Evolutionary conservation across 2,113 vertebrate species (phyloP), one percentile per base, ranked within the genome.

Genomic region (Prionailurus bengalensis): DNA sequence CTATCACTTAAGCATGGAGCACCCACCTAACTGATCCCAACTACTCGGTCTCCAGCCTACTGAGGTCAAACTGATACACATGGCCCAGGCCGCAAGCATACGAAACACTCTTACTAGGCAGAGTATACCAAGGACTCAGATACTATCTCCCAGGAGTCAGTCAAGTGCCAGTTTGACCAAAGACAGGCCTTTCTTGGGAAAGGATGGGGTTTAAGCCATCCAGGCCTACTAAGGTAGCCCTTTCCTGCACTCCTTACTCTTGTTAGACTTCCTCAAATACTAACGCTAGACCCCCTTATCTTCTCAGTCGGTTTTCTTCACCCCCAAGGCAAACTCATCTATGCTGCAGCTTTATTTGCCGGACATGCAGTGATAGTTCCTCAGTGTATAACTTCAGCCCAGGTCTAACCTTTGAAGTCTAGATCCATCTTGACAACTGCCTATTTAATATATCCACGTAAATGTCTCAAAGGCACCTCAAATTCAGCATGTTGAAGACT

Each of bases 231-330:
- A 58, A 71, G 53, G 86, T 48, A 94, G 58, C 68, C 10, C 17
- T 78, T 96, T 74, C 45, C 58, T 65, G 19, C 13, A 78, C 16
- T 66, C 36, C 12, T 73, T 33, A 68, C 61, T 51, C 36, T 45
- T 83, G 8, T 82, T 92, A 33, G 19, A 39, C 14, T 97, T 95
- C 83, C 33, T 78, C 76, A 87, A 82, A 66, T 94, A 25, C 51
- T n/a, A 13, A 19, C 55, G 68, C 51, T 84, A 93, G 51, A 84
- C 15, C 36, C 36, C 66, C 29, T 95, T 91, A 5, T 91, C 55
- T 36, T 91, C 14, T 70, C 5, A 16, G 81, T 66, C 42, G 53
- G 13, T 55, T 84, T 83, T 92, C n/a, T 80, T 78, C 51, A 1
- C 39, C 68, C 68, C 11, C 42, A 71, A 42, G 29, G 48, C 39